These are phyloP conservation scores for Saturnia pavonia DNA, from an alignment of 2,888 invertebrate genomes.

Conservation along the genomic window DNA sequence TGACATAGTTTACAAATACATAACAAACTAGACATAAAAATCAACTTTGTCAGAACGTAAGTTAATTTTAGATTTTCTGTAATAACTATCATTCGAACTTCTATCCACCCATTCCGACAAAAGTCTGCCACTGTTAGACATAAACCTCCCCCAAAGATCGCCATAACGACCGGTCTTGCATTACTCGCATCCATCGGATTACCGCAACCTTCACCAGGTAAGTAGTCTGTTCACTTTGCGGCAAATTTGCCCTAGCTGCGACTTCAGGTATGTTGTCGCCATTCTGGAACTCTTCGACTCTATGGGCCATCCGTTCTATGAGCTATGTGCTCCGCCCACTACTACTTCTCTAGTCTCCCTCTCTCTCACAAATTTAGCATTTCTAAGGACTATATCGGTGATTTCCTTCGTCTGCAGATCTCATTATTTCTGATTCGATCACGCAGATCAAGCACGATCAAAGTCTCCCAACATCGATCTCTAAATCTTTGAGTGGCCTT, in stretches of 20 bases:
- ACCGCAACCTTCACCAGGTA: background rate
- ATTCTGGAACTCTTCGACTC: background rate
- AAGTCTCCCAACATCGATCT: no score
- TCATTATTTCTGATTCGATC: background rate
- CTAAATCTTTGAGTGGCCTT: no score
- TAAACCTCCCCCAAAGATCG: background rate
- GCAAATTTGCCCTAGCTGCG: background rate
- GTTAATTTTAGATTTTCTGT: no score
- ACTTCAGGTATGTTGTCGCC: no score
- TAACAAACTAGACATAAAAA: no score
- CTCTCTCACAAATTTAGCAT: background rate
- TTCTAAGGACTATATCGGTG: background rate
- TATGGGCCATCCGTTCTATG: background rate
- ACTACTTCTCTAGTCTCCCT: no score
- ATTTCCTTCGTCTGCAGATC: background rate
- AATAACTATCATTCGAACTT: no score
- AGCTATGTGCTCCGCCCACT: background rate
- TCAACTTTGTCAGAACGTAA: no score
- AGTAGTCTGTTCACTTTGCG: background rate
- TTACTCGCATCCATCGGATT: background rate
- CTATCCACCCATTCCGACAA: background rate
- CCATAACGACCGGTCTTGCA: background rate
- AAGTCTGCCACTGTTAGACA: background rate
- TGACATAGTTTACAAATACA: no score
- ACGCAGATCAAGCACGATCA: background rate